Conservation (phyloP, 1,140 invertebrate genomes). For the Popillia japonica region DNA sequence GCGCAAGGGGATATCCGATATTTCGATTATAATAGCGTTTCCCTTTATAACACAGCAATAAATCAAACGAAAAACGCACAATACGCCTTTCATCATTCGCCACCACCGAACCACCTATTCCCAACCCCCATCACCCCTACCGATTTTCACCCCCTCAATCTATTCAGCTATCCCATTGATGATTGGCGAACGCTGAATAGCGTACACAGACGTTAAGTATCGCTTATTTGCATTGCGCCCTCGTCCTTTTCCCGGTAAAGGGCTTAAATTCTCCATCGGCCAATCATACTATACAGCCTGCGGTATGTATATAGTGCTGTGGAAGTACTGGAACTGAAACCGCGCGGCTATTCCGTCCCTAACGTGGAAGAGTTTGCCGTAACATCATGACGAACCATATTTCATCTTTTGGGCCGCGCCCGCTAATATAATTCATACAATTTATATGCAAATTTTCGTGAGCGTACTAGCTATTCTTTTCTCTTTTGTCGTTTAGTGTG, state of each 20-base stretch:
- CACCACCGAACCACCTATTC: not conserved
- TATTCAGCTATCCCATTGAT: not conserved
- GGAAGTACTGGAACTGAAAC: not conserved
- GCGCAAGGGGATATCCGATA: not conserved
- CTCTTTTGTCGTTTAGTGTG: not conserved
- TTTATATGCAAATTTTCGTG: conserved; percentile 32
- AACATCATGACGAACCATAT: conserved; percentile 31
- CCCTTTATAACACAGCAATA: not conserved
- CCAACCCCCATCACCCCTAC: not conserved
- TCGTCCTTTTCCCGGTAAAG: not conserved
- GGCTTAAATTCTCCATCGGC: conserved; percentile 20
- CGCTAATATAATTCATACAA: conserved; percentile 35
- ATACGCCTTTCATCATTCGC: not conserved
- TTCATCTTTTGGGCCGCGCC: conserved; percentile 27
- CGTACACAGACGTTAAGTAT: not conserved
- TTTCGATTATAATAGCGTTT: not conserved
- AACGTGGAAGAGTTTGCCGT: not conserved
- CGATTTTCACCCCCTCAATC: too few relatives aligned
- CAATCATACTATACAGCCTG: not conserved
- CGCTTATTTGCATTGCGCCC: conserved; percentile 13
- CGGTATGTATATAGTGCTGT: too few relatives aligned
- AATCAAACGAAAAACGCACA: conserved; percentile 20
- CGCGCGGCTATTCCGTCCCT: not conserved
- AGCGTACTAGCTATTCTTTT: not conserved
- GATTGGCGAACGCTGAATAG: not conserved